Conservation (phyloP, 2,797 vertebrate genomes). For the Hylomyscus alleni region DNA sequence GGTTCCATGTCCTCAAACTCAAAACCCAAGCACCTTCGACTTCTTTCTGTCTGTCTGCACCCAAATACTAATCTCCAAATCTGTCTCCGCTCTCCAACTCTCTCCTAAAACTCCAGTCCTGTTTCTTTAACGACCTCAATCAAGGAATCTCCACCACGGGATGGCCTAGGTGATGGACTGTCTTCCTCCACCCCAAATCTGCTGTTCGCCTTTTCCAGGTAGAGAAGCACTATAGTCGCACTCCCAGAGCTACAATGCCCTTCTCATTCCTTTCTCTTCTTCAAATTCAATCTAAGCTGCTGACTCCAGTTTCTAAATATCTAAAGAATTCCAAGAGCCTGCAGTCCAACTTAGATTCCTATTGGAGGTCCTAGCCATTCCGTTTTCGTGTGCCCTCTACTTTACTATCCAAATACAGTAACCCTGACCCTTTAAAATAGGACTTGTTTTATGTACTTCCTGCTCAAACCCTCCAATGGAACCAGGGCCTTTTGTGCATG, state of each 20-base stretch:
- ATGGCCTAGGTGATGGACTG: not conserved
- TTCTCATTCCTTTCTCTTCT: not conserved
- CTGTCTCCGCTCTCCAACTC: not conserved
- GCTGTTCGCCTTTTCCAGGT: not conserved
- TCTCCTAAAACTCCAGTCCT: not conserved
- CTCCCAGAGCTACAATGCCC: not conserved
- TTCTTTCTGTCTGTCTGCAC: not conserved
- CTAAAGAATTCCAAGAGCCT: not conserved
- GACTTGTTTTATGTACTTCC: not conserved
- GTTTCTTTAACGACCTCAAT: not conserved
- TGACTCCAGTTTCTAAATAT: not conserved
- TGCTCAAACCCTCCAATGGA: not conserved
- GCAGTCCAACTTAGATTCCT: too few species aligned
- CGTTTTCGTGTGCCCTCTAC: not conserved
- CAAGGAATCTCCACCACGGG: not conserved
- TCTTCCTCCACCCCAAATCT: not conserved
- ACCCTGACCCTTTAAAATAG: not conserved
- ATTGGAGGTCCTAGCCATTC: not conserved
- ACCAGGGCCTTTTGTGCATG: not conserved
- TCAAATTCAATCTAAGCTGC: not conserved
- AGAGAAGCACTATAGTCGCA: not conserved
- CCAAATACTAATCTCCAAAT: not conserved
- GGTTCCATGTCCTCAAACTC: not conserved
- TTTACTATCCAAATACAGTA: not conserved
- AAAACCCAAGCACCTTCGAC: not conserved